Percentiles rank a stretch among this genome's conserved stretches.
Evolutionary conservation across 1,140 invertebrate species (phyloP).

Genomic region (Meteorus sp.): DNA sequence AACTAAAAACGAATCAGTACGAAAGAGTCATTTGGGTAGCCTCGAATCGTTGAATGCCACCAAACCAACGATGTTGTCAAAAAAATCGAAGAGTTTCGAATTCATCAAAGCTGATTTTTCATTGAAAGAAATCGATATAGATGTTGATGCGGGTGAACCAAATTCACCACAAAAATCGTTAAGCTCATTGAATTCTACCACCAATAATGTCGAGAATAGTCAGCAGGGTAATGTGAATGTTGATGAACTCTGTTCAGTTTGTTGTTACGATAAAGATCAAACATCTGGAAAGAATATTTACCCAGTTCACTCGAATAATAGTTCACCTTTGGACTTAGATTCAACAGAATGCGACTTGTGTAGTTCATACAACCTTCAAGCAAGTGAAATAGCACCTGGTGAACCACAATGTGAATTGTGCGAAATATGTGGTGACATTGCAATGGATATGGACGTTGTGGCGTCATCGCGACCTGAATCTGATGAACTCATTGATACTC

Average conservation of each 20-base stretch:
- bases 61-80: constrained; percentile 38
- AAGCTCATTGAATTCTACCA: constrained; percentile 29
- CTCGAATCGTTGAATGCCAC: constrained; percentile 48
- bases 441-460: constrained; percentile 33
- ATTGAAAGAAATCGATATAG: constrained; percentile 17
- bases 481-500: constrained; percentile 20
- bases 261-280: constrained; percentile 48
- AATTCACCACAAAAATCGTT: constrained; percentile 6
- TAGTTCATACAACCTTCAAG: constrained; percentile 45
- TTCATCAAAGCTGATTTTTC: constrained; percentile 44
- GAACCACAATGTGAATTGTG: constrained; percentile 45
- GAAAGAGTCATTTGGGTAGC: constrained; percentile 45
- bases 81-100: constrained; percentile 56
- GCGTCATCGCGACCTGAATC: constrained; percentile 29
- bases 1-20: background rate
- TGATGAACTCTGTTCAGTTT: constrained; percentile 52
- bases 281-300: constrained; percentile 43
- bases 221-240: constrained; percentile 37
- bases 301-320: constrained; percentile 46
- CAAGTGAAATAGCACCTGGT: constrained; percentile 21
- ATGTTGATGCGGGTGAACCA: constrained; percentile 10
- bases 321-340: constrained; percentile 46
- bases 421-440: constrained; percentile 51
- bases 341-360: constrained; percentile 56
- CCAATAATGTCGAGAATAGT: constrained; percentile 31